Evolutionary conservation across 2,797 vertebrate genomes (phyloP).

Genomic region (Lindbergichthys nudifrons): DNA sequence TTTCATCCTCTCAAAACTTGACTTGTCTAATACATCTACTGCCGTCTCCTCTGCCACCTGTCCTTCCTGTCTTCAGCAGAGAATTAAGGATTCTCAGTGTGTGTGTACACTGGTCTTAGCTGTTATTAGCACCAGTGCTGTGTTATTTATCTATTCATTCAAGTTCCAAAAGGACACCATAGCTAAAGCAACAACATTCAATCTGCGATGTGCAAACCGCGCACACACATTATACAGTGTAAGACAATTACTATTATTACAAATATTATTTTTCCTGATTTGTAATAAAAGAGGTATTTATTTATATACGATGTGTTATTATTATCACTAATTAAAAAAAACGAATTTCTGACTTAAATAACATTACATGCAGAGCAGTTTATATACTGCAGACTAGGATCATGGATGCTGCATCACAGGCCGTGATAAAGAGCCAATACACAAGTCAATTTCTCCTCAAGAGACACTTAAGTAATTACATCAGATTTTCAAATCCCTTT

Average conservation of each 20-base stretch:
- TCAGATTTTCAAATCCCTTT: constrained; percentile 54
- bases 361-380: constrained; percentile 10
- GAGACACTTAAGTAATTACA: constrained; percentile 58
- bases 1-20: neutral
- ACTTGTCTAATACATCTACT: neutral
- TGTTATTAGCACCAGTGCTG: constrained; percentile 23
- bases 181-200: constrained; percentile 7
- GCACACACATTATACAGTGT: neutral
- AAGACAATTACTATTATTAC: neutral
- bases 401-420: constrained; percentile 10
- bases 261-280: neutral
- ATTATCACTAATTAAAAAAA: constrained; percentile 10
- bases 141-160: constrained; percentile 27
- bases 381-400: constrained; percentile 5
- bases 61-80: neutral
- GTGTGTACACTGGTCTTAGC: constrained; percentile 31
- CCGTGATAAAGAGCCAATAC: constrained; percentile 31
- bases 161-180: constrained; percentile 13
- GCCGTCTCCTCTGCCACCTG: neutral
- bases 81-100: constrained; percentile 15
- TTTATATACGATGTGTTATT: neutral
- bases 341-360: constrained; percentile 2
- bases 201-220: constrained; percentile 7
- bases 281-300: neutral
- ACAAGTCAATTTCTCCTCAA: constrained; percentile 30